Evolutionary conservation across 2,888 invertebrate species (phyloP), one percentile per base, ranked within the genome.

Genomic region (Cerastis leucographa): DNA sequence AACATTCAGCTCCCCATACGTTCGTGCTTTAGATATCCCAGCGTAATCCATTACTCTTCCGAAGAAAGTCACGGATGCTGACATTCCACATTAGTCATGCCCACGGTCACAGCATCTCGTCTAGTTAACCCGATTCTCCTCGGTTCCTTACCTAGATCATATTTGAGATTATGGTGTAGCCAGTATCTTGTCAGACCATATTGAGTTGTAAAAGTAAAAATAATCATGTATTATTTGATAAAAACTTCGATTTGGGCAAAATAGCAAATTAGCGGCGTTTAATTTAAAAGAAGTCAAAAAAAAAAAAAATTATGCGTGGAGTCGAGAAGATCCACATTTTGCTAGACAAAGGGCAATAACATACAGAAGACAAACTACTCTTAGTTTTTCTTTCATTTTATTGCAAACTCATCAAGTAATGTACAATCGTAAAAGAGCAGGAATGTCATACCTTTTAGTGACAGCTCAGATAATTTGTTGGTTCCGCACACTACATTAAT

Each of bases 61-160:
- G 22, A 51, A 71, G 61, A 54, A 75, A 71, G 51, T 46, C 74
- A 54, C 40, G 65, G 69, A 25, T 62, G 68, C 72, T 62, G 9
- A 64, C 73, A 87, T 87, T 85, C 81, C 85, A 29, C 59, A 87
- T 87, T 87, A 64, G 85, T 66, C 54, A 46, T 80, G 85, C 71
- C 17, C 49, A 66, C 75, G 62, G 66, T 71, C 62, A 59, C 70
- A 73, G 42, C 66, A 70, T 49, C 83, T 85, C 66, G 71, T 54
- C 83, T 85, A 76, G 74, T 81, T 74, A 70, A 78, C 74, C 75
- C 62, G 67, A 87, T 88, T 85, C 51, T 71, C 14, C 68, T 80
- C 80, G 25, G 65, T 69, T 80, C 71, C 75, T 29, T 74, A 29
- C 42, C 44, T 56, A 73, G 87, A 86, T 86, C 66, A 64, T 70